phyloP scores from a whole-genome alignment of 2,888 invertebrate genomes.

The Drosophila cognata region DNA sequence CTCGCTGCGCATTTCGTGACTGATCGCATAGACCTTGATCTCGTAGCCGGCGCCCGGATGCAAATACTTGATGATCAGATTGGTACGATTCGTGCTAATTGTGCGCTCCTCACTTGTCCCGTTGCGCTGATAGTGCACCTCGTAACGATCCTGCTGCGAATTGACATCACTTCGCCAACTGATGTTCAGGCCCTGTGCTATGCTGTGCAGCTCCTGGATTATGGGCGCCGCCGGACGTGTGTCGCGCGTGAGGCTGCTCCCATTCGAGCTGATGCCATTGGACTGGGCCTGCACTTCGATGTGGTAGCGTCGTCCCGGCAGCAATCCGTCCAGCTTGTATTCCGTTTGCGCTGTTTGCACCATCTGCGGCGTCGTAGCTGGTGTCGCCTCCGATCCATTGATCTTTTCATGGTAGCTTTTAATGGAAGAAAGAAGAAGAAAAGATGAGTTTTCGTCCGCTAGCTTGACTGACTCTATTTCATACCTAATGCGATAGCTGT shows the following conservation, averaged over 20 bases:
- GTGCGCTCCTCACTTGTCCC: slow-evolving; percentile 89
- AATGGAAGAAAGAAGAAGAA: too few relatives aligned
- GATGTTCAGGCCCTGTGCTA: slow-evolving; percentile 90
- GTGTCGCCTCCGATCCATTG: slow-evolving; percentile 91
- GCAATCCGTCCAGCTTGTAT: slow-evolving; percentile 89
- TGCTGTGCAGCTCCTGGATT: slow-evolving; percentile 91
- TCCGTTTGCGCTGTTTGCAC: slow-evolving; percentile 88
- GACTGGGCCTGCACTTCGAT: slow-evolving; percentile 93
- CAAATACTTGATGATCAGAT: slow-evolving; percentile 89
- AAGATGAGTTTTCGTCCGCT: not conserved
- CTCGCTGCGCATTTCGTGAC: slow-evolving; percentile 92
- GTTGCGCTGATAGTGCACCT: slow-evolving; percentile 92
- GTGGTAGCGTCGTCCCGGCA: slow-evolving; percentile 95
- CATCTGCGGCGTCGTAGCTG: slow-evolving; percentile 68
- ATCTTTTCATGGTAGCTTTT: slow-evolving; percentile 91
- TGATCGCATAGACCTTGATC: slow-evolving; percentile 94
- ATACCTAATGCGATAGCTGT: slow-evolving; percentile 88
- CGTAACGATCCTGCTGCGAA: slow-evolving; percentile 94
- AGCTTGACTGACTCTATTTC: not conserved
- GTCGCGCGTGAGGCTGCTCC: slow-evolving; percentile 89
- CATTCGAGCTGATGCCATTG: slow-evolving; percentile 92
- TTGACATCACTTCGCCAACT: slow-evolving; percentile 97
- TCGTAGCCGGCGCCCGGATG: slow-evolving; percentile 96
- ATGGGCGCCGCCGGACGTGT: slow-evolving; percentile 95
- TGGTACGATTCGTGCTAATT: slow-evolving; percentile 88